Percentiles rank a stretch among this genome's conserved stretches.
Evolutionary conservation across 1,140 invertebrate genomes (phyloP).

Genomic region (Metopolophium dirhodum): DNA sequence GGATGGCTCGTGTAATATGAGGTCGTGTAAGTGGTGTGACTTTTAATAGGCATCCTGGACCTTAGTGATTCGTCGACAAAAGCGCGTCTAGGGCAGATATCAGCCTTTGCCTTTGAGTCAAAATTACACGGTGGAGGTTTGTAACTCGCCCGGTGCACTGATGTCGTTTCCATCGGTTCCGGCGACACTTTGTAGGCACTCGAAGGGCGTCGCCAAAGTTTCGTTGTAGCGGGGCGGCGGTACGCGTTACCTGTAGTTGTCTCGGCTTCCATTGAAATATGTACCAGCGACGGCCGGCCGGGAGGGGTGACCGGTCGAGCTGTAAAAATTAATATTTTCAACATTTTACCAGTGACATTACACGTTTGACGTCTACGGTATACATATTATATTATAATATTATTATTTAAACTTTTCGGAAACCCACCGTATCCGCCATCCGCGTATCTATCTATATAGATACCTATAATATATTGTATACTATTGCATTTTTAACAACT

Average conservation of each 20-base stretch:
- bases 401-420: no score
- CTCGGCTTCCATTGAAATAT: neutral
- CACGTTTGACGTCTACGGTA: no score
- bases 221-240: neutral
- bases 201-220: neutral
- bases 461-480: neutral
- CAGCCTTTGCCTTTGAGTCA: neutral
- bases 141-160: slow-evolving; percentile 18
- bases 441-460: no score
- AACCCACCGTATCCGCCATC: no score
- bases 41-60: neutral
- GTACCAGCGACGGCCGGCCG: neutral
- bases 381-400: no score
- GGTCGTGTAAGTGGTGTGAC: neutral
- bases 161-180: neutral
- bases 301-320: neutral
- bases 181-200: neutral
- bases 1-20: neutral
- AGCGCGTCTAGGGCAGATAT: neutral
- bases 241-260: neutral
- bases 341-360: neutral
- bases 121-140: slow-evolving; percentile 1
- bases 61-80: neutral
- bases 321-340: neutral
- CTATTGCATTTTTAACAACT: neutral